Base-by-base conservation (phyloP, 2,888 invertebrate genomes). In the Anaspis maculata region DNA sequence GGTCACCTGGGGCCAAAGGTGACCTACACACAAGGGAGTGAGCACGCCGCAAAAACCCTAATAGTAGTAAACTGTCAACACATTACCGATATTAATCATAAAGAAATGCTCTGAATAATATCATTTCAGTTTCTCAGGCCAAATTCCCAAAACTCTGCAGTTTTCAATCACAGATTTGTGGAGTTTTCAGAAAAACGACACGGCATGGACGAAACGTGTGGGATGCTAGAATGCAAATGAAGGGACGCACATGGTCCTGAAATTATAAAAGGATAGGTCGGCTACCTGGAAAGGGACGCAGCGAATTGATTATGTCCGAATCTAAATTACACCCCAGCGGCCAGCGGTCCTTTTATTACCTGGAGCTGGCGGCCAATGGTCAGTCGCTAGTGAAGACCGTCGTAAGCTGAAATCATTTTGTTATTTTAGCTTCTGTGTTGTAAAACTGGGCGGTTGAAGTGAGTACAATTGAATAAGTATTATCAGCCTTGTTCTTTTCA, bases 71-170 rank as follows among this genome's bases (percentile, higher is more conserved):
- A 56, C 60, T 66, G 66, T 66, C 66, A 66, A 66, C 66, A 66
- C 66, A 66, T 60, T 53, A 49, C 59, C 41, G 64, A 66, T 65
- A 66, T 66, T 63, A 66, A 66, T 66, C 64, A 66, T 62, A 59
- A 58, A 45, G 45, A 38, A 45, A 4, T 5, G 4, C 7, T 5
- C 4, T 7, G 12, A 19, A 6, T 19, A 9, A 19, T 19, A 9
- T 5, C 5, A 19, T 19, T 9, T 9, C 5, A 5, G 19, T 6
- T 33, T 29, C 12, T 22, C 26, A 19, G 10, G 28, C 19, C n/a
- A 10, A 6, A 27, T 31, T 25, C 12, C 14, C n/a, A 19, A 33
- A 23, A 35, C 16, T 29, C 15, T 4, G 11, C 9, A 31, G 34
- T 34, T 35, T 25, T 28, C 15, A 13, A 28, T n/a, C n/a, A n/a